Evolutionary conservation across 2,797 vertebrate genomes (phyloP).

Genomic region (Darevskia nairensis): DNA sequence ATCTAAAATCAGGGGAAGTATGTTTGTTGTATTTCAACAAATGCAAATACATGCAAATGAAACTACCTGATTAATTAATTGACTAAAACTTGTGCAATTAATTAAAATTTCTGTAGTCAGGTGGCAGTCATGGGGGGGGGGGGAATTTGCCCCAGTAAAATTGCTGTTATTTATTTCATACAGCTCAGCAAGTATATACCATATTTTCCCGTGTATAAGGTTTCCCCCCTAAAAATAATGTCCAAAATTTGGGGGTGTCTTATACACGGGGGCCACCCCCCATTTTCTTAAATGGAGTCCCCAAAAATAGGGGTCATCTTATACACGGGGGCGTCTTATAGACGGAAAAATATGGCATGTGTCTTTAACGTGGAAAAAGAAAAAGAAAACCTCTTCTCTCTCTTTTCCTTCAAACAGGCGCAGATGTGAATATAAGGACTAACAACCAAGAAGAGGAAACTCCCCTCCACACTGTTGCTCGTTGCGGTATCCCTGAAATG

Average conservation of each 20-base stretch:
- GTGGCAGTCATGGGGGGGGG: background rate
- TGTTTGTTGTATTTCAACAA: background rate
- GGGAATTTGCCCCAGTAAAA: background rate
- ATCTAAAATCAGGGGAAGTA: background rate
- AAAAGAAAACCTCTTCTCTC: background rate
- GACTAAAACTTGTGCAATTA: background rate
- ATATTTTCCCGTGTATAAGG: no score
- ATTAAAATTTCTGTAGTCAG: background rate
- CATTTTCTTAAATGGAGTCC: no score
- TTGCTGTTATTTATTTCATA: background rate
- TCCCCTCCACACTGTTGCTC: conserved; percentile 87
- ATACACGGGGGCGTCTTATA: no score
- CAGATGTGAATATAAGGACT: conserved; percentile 85
- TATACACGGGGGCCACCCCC: no score
- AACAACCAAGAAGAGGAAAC: conserved; percentile 89
- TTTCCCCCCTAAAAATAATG: no score
- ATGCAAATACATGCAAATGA: background rate
- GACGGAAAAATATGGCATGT: no score
- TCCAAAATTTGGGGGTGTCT: no score
- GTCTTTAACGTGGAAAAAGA: background rate
- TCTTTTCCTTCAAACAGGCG: conserved; percentile 78
- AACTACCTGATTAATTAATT: background rate
- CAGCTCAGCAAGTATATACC: background rate
- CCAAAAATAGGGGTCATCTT: no score
- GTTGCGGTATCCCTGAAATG: conserved; percentile 88